phyloP scores from a whole-genome alignment of 2,797 vertebrate species.

The Yasuhikotakia modesta region DNA sequence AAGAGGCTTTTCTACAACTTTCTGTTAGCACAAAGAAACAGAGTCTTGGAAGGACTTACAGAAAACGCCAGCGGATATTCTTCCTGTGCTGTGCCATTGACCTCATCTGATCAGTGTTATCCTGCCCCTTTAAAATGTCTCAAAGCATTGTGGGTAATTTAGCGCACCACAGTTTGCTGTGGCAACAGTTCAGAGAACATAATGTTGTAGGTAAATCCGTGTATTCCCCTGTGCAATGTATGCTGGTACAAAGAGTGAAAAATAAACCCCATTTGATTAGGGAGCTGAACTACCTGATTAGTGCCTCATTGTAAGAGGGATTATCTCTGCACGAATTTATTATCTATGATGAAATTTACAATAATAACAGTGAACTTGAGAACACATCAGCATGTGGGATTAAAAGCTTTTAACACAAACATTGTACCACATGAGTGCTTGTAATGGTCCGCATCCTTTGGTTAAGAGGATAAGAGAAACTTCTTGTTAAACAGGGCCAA shows the following conservation, averaged over 20 bases:
- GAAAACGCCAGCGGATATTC: slow-evolving; percentile 17
- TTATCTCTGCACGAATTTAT: slow-evolving; percentile 39
- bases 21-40: slow-evolving; percentile 21
- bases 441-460: slow-evolving; percentile 27
- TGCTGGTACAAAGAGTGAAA: slow-evolving; percentile 14
- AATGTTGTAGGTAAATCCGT: slow-evolving; percentile 11
- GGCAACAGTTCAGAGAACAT: background rate
- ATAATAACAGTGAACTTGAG: slow-evolving; percentile 43
- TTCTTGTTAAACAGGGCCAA: background rate
- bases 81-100: slow-evolving; percentile 14
- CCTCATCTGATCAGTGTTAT: too few species aligned
- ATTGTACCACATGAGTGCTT: slow-evolving; percentile 16
- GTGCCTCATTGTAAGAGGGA: slow-evolving; percentile 26
- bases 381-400: slow-evolving; percentile 40
- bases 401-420: slow-evolving; percentile 41
- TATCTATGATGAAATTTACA: slow-evolving; percentile 41
- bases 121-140: slow-evolving; percentile 18
- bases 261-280: slow-evolving; percentile 37
- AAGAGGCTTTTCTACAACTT: slow-evolving; percentile 40
- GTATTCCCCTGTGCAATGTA: slow-evolving; percentile 21
- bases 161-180: background rate
- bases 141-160: slow-evolving; percentile 19
- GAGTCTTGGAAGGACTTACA: slow-evolving; percentile 36
- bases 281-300: slow-evolving; percentile 44
- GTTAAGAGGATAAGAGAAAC: slow-evolving; percentile 26